Conservation (phyloP, 1,140 invertebrate species). For the Diachasma alloeum region DNA sequence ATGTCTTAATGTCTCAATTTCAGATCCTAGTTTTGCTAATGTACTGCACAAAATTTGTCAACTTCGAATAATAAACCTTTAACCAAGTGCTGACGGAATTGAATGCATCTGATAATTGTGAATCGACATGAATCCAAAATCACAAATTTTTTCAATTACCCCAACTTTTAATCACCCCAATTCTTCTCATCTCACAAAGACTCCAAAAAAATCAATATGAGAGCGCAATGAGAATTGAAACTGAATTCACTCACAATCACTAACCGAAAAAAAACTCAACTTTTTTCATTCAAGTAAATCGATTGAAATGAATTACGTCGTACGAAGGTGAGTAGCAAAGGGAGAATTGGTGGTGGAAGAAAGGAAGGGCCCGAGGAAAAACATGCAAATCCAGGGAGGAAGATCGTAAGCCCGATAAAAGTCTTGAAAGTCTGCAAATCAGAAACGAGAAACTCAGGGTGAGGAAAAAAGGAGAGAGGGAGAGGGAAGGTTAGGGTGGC, state of each 20-base stretch:
- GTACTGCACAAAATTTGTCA: too few relatives aligned
- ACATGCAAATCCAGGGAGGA: slow-evolving; percentile 26
- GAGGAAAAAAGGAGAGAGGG: not conserved
- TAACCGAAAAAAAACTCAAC: not conserved
- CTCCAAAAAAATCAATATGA: not conserved
- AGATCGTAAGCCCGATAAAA: slow-evolving; percentile 33
- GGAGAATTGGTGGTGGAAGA: not conserved
- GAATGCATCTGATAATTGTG: not conserved
- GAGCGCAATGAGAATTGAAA: not conserved
- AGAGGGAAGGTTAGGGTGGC: slow-evolving; percentile 23
- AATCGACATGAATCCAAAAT: too few relatives aligned
- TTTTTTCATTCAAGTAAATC: slow-evolving; percentile 15
- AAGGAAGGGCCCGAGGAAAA: slow-evolving; percentile 10
- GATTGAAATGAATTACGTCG: slow-evolving; percentile 24
- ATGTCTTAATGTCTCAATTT: too few relatives aligned
- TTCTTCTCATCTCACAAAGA: too few relatives aligned
- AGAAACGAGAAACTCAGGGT: slow-evolving; percentile 6
- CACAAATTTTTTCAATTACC: too few relatives aligned
- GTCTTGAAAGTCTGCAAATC: slow-evolving; percentile 28
- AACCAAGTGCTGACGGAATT: too few relatives aligned
- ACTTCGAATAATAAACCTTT: too few relatives aligned
- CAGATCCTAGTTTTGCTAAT: too few relatives aligned
- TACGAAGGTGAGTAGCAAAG: not conserved
- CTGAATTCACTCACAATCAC: not conserved
- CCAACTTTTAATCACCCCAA: too few relatives aligned